A percentile compares a stretch with the other conserved stretches of the same genome.
Conservation (phyloP, 2,113 vertebrate genomes). For the Leiothrix lutea region DNA sequence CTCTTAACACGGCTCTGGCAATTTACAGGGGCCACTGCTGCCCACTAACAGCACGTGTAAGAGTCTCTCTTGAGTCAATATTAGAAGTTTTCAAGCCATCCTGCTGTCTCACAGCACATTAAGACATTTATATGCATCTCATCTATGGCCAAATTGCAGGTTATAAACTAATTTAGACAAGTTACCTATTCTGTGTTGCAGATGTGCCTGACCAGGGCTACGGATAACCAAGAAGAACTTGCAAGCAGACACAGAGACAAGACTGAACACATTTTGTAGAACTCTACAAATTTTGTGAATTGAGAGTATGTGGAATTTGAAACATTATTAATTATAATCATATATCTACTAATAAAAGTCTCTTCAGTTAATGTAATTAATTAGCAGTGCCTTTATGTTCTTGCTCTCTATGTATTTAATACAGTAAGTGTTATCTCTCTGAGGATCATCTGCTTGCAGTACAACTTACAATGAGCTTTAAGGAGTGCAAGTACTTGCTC, state of each 20-base stretch:
- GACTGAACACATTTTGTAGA: not conserved
- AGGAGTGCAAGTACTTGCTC: not conserved
- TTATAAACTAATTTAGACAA: not conserved
- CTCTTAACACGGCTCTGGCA: not conserved
- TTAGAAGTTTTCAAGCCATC: not conserved
- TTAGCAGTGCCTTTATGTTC: not conserved
- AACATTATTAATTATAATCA: not conserved
- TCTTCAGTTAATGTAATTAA: not conserved
- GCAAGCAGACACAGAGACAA: not conserved
- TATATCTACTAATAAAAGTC: not conserved
- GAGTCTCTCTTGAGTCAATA: not conserved
- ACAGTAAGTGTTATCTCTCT: not conserved
- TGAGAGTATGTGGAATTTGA: not conserved
- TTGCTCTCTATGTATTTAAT: not conserved
- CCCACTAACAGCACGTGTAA: not conserved
- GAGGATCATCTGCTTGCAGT: not conserved
- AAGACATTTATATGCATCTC: not conserved
- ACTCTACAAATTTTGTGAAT: not conserved
- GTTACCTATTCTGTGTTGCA: not conserved
- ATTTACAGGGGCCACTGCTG: not conserved
- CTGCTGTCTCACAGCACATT: not conserved
- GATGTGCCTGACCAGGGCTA: not conserved
- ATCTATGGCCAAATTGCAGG: not conserved
- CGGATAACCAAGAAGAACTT: not conserved
- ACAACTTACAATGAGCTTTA: not conserved